Evolutionary conservation across 2,113 vertebrate species (phyloP).

Genomic region (Limanda limanda): DNA sequence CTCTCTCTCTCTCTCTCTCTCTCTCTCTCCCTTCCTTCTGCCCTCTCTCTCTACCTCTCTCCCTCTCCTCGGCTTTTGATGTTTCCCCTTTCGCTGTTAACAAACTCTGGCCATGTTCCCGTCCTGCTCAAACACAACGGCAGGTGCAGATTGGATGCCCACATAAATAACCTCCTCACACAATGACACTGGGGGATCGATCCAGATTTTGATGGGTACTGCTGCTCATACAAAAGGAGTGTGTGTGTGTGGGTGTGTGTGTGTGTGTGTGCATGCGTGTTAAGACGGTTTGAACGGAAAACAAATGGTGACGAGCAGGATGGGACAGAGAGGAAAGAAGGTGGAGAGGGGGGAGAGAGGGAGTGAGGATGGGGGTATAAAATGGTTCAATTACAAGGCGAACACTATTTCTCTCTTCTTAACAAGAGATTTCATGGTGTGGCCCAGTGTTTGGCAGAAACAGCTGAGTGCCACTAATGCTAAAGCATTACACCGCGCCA

Average conservation of each 20-base stretch:
- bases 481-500: conserved; percentile 89
- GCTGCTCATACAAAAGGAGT: conserved; percentile 87
- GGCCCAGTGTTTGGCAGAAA: conserved; percentile 92
- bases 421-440: conserved; percentile 99
- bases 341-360: conserved; percentile 68
- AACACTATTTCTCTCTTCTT: conserved; percentile 99
- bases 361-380: conserved; percentile 85
- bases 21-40: conserved; percentile 10
- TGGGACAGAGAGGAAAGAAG: conserved; percentile 62
- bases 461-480: conserved; percentile 98
- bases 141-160: conserved; percentile 99
- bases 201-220: conserved; percentile 96
- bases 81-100: conserved; percentile 96
- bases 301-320: conserved; percentile 66
- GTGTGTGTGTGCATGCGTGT: conserved; percentile 19
- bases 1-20: conserved; percentile 7
- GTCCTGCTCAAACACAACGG: conserved; percentile 94
- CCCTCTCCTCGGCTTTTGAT: conserved; percentile 81
- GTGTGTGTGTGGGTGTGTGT: conserved; percentile 30
- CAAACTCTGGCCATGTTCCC: conserved; percentile 98
- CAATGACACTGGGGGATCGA: conserved; percentile 94
- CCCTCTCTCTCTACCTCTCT: conserved; percentile 24
- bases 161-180: conserved; percentile 99
- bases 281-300: conserved; percentile 56
- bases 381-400: conserved; percentile 99